Conservation (phyloP, 2,888 invertebrate genomes). For the Podabrus alpinus region DNA sequence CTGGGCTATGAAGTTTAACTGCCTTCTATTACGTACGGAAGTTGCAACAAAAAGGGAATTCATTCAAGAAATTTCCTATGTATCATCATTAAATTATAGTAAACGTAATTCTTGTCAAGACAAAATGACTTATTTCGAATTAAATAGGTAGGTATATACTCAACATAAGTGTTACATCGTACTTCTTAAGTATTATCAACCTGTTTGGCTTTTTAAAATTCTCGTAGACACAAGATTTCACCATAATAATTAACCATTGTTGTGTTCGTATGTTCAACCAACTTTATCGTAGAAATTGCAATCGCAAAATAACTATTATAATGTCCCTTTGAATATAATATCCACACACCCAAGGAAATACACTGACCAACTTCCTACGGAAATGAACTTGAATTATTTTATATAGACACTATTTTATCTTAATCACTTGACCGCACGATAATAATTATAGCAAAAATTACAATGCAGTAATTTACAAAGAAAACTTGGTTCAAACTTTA, state of each 20-base stretch:
- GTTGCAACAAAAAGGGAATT: neutral
- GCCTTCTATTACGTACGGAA: conserved; percentile 1
- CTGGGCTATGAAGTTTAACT: conserved; percentile 14
- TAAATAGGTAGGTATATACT: neutral
- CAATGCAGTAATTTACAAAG: too few relatives aligned
- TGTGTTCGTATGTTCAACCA: neutral
- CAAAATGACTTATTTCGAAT: neutral
- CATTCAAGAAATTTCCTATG: neutral
- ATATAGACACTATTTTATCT: neutral
- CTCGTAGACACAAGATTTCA: neutral
- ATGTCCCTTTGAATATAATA: too few relatives aligned
- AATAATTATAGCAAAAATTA: too few relatives aligned
- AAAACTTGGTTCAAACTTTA: too few relatives aligned
- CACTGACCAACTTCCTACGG: neutral
- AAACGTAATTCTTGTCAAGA: neutral
- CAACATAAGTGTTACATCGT: too few relatives aligned
- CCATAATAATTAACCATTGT: neutral
- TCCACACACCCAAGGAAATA: neutral
- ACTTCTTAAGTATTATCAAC: neutral
- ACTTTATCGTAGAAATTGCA: neutral
- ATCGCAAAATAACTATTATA: neutral
- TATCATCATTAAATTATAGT: neutral
- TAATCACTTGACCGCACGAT: neutral
- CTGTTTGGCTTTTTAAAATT: neutral
- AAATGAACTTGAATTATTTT: neutral